Evolutionary conservation across 2,888 invertebrate species (phyloP).

Genomic region (Alcis repandata): DNA sequence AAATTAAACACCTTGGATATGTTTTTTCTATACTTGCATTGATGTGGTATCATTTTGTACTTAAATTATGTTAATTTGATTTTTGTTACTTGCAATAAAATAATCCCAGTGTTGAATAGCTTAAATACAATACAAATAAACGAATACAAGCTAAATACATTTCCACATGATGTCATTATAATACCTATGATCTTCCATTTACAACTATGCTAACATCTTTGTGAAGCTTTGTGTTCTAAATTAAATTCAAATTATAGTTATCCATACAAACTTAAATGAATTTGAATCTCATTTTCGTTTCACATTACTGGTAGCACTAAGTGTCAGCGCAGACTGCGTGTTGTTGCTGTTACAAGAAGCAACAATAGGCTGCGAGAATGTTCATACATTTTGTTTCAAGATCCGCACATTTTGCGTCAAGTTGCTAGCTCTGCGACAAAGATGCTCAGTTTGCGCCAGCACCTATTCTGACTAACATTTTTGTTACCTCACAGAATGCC

Average conservation of each 20-base stretch:
- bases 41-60: conserved; percentile 52
- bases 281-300: conserved; percentile 46
- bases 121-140: no score
- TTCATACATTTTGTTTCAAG: conserved; percentile 27
- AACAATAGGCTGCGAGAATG: no score
- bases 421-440: no score
- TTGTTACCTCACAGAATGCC: background rate
- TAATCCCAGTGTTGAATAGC: conserved; percentile 56
- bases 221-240: background rate
- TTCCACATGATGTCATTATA: conserved; percentile 46
- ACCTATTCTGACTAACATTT: background rate
- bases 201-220: background rate
- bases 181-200: conserved; percentile 7
- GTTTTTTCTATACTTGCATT: conserved; percentile 13
- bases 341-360: no score
- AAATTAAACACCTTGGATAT: background rate
- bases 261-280: conserved; percentile 10
- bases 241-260: background rate
- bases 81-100: conserved; percentile 56
- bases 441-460: no score
- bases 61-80: conserved; percentile 55
- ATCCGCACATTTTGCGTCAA: no score
- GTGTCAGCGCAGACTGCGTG: no score
- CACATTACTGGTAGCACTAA: no score
- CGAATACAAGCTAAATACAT: no score